Percentiles rank a stretch among this genome's conserved stretches.
These are phyloP conservation scores for Pseudomyrmex cubaensis DNA, from an alignment of 1,140 invertebrate genomes.

Conservation along the genomic window DNA sequence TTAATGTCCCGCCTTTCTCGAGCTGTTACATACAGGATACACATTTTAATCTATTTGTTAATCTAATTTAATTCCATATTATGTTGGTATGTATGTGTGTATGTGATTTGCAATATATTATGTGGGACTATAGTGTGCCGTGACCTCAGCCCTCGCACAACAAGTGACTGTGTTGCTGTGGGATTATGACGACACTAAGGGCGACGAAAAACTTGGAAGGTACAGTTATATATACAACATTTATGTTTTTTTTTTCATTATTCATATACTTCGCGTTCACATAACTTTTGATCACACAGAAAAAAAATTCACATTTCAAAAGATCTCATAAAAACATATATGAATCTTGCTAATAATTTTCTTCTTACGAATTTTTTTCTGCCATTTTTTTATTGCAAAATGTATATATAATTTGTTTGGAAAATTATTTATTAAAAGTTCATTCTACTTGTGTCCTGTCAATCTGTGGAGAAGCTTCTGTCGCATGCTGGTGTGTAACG, in stretches of 20 bases:
- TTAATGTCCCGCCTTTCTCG: slow-evolving; percentile 12
- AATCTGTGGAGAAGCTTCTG: slow-evolving; percentile 9
- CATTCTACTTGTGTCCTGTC: not conserved
- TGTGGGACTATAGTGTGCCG: slow-evolving; percentile 84
- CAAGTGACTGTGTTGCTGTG: slow-evolving; percentile 91
- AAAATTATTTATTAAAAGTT: slow-evolving; percentile 26
- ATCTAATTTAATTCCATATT: slow-evolving; percentile 62
- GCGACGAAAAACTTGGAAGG: slow-evolving; percentile 94
- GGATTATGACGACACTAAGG: slow-evolving; percentile 94
- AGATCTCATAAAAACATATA: not conserved
- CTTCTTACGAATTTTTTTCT: slow-evolving; percentile 20
- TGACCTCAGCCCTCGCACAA: slow-evolving; percentile 89
- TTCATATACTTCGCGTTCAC: slow-evolving; percentile 12
- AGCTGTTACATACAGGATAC: slow-evolving; percentile 15
- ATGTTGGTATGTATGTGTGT: slow-evolving; percentile 81
- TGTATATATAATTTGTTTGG: slow-evolving; percentile 7
- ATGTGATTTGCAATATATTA: slow-evolving; percentile 83
- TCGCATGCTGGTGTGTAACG: slow-evolving; percentile 40
- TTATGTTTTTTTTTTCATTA: slow-evolving; percentile 32
- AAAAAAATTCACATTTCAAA: not conserved
- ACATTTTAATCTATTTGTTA: slow-evolving; percentile 57
- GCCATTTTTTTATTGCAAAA: not conserved
- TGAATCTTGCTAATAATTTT: not conserved
- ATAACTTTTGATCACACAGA: not conserved
- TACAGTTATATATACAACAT: slow-evolving; percentile 81